Evolutionary conservation across 2,113 vertebrate genomes (phyloP).

Genomic region (Centropus unirufus): DNA sequence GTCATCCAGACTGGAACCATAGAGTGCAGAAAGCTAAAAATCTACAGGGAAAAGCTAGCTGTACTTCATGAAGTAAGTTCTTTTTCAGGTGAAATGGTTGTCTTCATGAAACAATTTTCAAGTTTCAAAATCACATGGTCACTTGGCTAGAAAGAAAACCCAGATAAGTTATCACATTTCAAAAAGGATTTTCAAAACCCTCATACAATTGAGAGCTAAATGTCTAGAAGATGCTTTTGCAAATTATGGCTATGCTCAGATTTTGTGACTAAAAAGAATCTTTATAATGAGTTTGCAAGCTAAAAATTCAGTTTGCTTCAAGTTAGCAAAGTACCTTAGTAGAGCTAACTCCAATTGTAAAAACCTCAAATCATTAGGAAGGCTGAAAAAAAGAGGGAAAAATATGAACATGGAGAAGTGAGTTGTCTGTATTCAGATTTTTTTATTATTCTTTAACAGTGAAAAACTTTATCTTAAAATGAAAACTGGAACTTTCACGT

Average conservation of each 20-base stretch:
- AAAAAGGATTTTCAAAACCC: background rate
- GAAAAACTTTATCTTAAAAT: background rate
- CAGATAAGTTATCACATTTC: background rate
- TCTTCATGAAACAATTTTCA: background rate
- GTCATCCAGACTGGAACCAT: background rate
- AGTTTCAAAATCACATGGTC: background rate
- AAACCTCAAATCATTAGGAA: background rate
- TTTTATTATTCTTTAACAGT: background rate
- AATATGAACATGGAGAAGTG: background rate
- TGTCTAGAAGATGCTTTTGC: background rate
- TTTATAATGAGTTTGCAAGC: background rate
- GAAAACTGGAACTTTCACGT: background rate
- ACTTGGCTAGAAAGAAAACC: background rate
- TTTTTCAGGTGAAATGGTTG: background rate
- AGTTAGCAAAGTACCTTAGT: background rate
- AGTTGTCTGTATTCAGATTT: background rate
- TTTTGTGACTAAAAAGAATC: background rate
- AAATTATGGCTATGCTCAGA: background rate
- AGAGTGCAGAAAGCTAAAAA: background rate
- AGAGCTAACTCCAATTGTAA: background rate
- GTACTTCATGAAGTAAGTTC: background rate
- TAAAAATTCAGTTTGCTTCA: background rate
- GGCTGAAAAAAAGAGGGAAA: background rate
- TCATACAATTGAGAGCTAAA: background rate
- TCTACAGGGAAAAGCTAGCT: background rate